Conservation (phyloP, 2,797 vertebrate species). For the Enteromius fasciolatus region DNA sequence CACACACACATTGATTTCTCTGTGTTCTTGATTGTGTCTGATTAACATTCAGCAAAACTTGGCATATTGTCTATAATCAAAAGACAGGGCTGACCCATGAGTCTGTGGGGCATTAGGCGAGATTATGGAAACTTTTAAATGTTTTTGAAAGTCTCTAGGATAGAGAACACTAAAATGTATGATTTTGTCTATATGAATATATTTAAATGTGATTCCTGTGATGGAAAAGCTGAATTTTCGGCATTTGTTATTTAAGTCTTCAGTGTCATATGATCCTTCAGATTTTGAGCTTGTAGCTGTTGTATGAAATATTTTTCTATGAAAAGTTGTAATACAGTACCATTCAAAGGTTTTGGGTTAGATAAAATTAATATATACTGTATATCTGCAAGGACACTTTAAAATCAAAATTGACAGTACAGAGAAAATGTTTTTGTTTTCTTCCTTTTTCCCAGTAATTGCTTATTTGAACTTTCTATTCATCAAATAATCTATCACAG, state of each 20-base stretch:
- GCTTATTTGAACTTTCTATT: too few species aligned
- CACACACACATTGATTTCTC: neutral
- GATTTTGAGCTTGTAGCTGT: neutral
- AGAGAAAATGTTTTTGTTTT: neutral
- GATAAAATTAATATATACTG: neutral
- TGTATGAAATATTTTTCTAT: neutral
- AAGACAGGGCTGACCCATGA: neutral
- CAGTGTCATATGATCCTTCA: neutral
- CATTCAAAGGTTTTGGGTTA: neutral
- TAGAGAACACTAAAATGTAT: too few species aligned
- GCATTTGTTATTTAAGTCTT: neutral
- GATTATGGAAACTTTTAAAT: neutral
- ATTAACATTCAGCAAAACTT: constrained; percentile 17
- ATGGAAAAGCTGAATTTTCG: neutral
- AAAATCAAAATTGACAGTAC: neutral
- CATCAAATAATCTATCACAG: neutral
- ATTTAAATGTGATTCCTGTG: neutral
- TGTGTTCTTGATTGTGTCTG: neutral
- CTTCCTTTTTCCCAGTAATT: neutral
- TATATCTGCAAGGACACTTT: neutral
- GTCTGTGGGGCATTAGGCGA: neutral
- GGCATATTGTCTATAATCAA: constrained; percentile 3
- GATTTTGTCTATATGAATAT: neutral
- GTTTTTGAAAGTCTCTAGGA: neutral
- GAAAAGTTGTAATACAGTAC: neutral